phyloP scores from a whole-genome alignment of 1,140 invertebrate species.

The Drosophila micromelanica region DNA sequence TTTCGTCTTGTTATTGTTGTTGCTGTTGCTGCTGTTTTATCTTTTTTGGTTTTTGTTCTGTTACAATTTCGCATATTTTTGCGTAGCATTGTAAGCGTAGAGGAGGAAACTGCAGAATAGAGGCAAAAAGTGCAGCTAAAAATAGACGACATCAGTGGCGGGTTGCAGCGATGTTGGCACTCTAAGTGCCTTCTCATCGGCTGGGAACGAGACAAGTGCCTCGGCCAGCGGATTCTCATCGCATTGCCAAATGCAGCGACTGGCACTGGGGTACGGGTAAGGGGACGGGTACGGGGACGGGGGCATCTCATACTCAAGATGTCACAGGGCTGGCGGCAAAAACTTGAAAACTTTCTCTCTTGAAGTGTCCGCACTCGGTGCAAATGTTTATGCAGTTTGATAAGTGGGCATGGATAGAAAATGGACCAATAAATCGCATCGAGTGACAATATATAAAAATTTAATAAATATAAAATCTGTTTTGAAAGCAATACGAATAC shows the following conservation, averaged over 20 bases:
- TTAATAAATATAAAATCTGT: constrained; percentile 13
- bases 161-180: constrained; percentile 63
- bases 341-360: constrained; percentile 44
- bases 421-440: constrained; percentile 27
- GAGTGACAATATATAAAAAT: constrained; percentile 25
- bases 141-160: constrained; percentile 61
- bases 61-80: constrained; percentile 64
- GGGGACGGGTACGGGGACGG: neutral
- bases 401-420: constrained; percentile 30
- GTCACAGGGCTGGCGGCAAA: constrained; percentile 71
- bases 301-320: constrained; percentile 48
- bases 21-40: constrained; percentile 1
- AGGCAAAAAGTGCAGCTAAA: constrained; percentile 62
- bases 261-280: constrained; percentile 1
- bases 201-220: constrained; percentile 19
- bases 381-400: constrained; percentile 42
- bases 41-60: constrained; percentile 10
- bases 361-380: constrained; percentile 24
- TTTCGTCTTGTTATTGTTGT: constrained; percentile 18
- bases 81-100: constrained; percentile 62
- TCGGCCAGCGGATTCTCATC: constrained; percentile 41
- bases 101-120: constrained; percentile 42
- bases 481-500: neutral
- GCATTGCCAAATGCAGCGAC: constrained; percentile 74
- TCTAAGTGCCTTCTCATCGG: constrained; percentile 63